Base-by-base conservation (phyloP, 2,888 invertebrate species). In the Odontocolon sp. region DNA sequence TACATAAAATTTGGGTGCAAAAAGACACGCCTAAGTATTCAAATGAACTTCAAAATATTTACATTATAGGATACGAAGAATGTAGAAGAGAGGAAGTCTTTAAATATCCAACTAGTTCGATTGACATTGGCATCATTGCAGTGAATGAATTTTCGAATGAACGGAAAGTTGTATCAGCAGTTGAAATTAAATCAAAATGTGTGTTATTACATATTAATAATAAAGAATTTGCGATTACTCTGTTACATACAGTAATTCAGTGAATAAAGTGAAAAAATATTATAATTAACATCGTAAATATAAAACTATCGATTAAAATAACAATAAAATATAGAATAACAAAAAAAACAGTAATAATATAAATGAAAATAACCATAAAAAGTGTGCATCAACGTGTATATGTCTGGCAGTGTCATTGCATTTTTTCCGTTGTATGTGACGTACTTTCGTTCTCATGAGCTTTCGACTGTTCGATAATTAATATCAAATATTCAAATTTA, bases 1-100 rank as follows among this genome's bases (percentile, higher is more conserved):
- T 67, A 1, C 28, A 28, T 18, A 52, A 56, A 67, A 56, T 45
- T 52, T 54, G 23, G 9, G 40, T n/a, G 38, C 11, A 33, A n/a
- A 45, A 33, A 40, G 40, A 40, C 11, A 40, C 11, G 0, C 0
- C 40, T 40, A 61, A 33, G 18, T 28, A n/a, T 31, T n/a, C n/a
- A n/a, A n/a, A 16, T 28, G 26, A 33, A 31, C 28, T 31, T 4
- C 28, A 45, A 11, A 16, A 61, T 31, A 16, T 61, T 16, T 33
- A 26, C 28, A 4, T 61, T 9, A 9, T 31, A 14, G 61, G 61
- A 8, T 21, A 45, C 28, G 21, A 28, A 61, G 61, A 33, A 9
- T 31, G 31, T n/a, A 16, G 14, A 1, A 28, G 11, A 2, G 31
- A 61, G 3, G n/a, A 45, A n/a, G 61, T 42, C 8, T 45, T 42